Conservation (phyloP, 2,113 vertebrate genomes). For the Xiphias gladius region DNA sequence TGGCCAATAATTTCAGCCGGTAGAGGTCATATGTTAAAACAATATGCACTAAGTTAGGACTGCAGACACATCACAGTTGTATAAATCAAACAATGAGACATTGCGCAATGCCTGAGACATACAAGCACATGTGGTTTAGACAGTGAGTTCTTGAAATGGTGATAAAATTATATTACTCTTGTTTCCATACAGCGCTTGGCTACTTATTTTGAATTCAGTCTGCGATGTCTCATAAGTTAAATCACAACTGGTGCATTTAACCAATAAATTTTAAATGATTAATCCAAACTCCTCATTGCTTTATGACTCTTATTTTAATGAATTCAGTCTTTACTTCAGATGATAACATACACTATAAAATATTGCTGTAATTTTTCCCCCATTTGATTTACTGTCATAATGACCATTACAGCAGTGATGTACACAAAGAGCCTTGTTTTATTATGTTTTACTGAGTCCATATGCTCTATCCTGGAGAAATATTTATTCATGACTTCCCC, state of each 20-base stretch:
- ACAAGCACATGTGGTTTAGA: conserved; percentile 12
- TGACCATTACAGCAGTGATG: not conserved
- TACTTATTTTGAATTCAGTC: conserved; percentile 27
- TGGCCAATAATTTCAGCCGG: conserved; percentile 44
- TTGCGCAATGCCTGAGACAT: conserved; percentile 30
- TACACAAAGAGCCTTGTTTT: not conserved
- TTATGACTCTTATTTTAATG: conserved; percentile 35
- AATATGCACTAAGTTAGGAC: conserved; percentile 48
- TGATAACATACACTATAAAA: conserved; percentile 9
- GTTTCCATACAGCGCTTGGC: conserved; percentile 3
- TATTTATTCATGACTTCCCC: conserved; percentile 1
- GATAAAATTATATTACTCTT: conserved; percentile 23
- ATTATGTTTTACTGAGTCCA: not conserved
- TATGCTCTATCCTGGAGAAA: not conserved
- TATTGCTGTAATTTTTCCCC: not conserved
- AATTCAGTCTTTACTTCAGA: not conserved
- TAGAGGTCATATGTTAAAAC: conserved; percentile 65
- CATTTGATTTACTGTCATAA: not conserved
- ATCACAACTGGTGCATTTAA: conserved; percentile 13
- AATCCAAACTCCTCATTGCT: conserved; percentile 45
- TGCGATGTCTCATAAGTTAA: conserved; percentile 15
- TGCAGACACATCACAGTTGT: conserved; percentile 37
- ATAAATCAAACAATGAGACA: conserved; percentile 66
- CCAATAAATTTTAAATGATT: conserved; percentile 37
- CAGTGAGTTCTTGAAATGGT: conserved; percentile 9